A percentile compares a stretch with the other conserved stretches of the same genome.
phyloP scores from a whole-genome alignment of 2,113 vertebrate genomes.

The Salvelinus sp. region DNA sequence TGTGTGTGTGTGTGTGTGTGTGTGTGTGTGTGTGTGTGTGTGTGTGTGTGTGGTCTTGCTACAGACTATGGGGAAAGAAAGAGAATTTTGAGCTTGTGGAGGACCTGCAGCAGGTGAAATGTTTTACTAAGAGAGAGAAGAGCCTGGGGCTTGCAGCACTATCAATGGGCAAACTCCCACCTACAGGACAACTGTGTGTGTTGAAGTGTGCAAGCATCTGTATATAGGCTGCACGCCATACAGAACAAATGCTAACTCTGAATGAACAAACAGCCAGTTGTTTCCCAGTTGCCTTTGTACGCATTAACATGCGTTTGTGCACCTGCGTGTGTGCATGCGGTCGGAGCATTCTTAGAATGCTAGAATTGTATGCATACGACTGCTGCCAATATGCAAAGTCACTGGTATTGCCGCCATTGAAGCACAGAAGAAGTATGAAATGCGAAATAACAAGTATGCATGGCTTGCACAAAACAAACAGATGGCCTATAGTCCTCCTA shows the following conservation, averaged over 20 bases:
- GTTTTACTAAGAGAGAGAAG: not conserved
- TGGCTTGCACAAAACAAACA: not conserved
- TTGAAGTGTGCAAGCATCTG: too few species aligned
- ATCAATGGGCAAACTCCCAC: not conserved
- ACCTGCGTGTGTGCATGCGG: conserved; percentile 6
- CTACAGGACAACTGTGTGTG: not conserved
- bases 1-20: not conserved
- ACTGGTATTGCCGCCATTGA: not conserved
- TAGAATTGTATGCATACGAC: not conserved
- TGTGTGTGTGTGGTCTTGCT: not conserved
- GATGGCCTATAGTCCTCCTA: not conserved
- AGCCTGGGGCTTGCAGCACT: not conserved
- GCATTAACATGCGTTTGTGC: not conserved
- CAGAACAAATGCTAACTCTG: too few species aligned
- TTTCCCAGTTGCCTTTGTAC: too few species aligned
- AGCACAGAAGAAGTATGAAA: not conserved
- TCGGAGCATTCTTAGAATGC: not conserved
- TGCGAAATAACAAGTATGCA: conserved; percentile 3
- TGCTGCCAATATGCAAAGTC: too few species aligned
- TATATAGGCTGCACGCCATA: too few species aligned
- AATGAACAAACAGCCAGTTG: too few species aligned
- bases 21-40: not conserved
- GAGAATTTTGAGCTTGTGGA: not conserved
- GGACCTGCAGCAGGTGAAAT: conserved; percentile 8
- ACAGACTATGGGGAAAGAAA: conserved; percentile 2